Percentiles rank a stretch among this genome's conserved stretches.
These are phyloP conservation scores for Chouioia cunea DNA, from an alignment of 2,888 invertebrate genomes.

Conservation along the genomic window DNA sequence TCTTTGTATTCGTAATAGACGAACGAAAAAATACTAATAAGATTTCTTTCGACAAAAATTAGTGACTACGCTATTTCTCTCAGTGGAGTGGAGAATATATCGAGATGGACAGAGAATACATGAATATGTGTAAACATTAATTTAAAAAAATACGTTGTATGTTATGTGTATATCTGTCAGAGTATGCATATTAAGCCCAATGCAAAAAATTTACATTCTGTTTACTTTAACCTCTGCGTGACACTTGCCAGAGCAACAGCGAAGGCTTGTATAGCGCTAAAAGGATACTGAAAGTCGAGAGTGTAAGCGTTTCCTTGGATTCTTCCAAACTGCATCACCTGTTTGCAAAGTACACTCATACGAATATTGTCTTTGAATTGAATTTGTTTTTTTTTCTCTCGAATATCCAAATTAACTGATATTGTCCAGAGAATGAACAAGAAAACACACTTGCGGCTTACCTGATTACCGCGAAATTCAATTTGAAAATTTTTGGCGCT, in stretches of 20 bases:
- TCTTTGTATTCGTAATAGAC: too few species aligned
- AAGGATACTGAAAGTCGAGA: conserved; percentile 98
- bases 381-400: background rate
- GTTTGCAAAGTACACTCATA: conserved; percentile 39
- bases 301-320: conserved; percentile 99
- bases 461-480: conserved; percentile 96
- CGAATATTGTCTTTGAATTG: conserved; percentile 13
- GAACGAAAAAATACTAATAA: background rate
- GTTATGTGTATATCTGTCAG: conserved; percentile 20
- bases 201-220: conserved; percentile 30
- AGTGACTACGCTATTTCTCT: conserved; percentile 7
- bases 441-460: conserved; percentile 63
- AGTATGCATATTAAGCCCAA: conserved; percentile 24
- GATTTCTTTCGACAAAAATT: conserved; percentile 4
- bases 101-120: conserved; percentile 28
- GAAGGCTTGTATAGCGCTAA: conserved; percentile 98
- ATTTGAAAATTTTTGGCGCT: conserved; percentile 99
- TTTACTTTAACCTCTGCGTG: conserved; percentile 91
- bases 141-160: conserved; percentile 44
- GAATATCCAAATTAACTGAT: background rate
- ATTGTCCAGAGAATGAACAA: conserved; percentile 11
- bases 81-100: conserved; percentile 12
- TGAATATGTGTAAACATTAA: conserved; percentile 29
- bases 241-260: conserved; percentile 97
- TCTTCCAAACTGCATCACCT: conserved; percentile 99